A percentile compares a stretch with the other conserved stretches of the same genome.
phyloP scores from a whole-genome alignment of 1,140 invertebrate species.

The Psix sp. region DNA sequence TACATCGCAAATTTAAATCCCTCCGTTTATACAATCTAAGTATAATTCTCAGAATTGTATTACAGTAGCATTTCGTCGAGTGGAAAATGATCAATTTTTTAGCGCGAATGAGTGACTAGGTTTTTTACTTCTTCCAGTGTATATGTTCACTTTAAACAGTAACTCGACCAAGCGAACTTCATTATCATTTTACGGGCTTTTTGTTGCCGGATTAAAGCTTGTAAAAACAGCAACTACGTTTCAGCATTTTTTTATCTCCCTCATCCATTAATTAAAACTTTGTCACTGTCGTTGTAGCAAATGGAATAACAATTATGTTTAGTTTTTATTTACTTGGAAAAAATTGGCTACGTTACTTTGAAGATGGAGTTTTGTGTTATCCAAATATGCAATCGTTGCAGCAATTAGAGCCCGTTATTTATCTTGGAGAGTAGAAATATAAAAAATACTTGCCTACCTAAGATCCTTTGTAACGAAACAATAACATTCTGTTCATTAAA shows the following conservation, averaged over 20 bases:
- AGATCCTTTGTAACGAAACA: no score
- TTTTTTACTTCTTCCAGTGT: conserved; percentile 20
- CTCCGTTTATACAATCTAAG: no score
- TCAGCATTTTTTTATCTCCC: conserved; percentile 13
- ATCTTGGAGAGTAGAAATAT: no score
- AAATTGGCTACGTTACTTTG: neutral
- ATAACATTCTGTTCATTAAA: no score
- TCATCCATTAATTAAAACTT: conserved; percentile 35
- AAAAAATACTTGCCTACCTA: no score
- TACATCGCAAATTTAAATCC: no score
- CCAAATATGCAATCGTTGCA: no score
- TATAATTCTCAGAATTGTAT: no score
- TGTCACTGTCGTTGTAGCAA: conserved; percentile 13
- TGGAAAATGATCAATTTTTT: no score
- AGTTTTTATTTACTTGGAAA: neutral
- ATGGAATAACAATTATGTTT: conserved; percentile 14
- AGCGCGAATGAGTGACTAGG: no score
- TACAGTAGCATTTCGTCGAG: no score
- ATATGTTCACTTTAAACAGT: conserved; percentile 33
- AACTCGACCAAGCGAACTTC: conserved; percentile 19
- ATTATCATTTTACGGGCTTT: conserved; percentile 35
- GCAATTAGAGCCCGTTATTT: no score
- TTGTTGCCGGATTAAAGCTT: conserved; percentile 40
- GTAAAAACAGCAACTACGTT: conserved; percentile 34
- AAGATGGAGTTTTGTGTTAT: neutral